Evolutionary conservation across 2,888 invertebrate genomes (phyloP), one percentile per base, ranked within the genome.

Genomic region (Empis livida): DNA sequence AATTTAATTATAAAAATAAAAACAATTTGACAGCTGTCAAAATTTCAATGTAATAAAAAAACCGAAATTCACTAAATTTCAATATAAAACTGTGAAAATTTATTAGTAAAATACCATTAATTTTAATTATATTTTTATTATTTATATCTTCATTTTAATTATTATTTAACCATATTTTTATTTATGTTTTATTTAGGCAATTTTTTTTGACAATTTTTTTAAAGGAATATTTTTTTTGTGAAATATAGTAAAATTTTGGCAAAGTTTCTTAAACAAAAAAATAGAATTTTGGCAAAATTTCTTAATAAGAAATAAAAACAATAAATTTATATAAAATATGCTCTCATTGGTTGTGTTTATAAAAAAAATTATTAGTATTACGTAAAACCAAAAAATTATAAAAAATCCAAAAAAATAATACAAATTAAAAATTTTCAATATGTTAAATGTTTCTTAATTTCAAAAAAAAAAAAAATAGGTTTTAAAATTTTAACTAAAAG

Each of bases 291-390:
- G 6, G 20, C 10, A 43, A 43, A 16, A 5, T 31, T 31, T 31
- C 11, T 41, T 41, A 13, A n/a, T 20, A 23, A 20, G 44, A 44
- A 44, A 38, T 42, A 43, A 23, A 45, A 45, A 37, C 23, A 48
- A 27, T 32, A 45, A 42, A 38, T 39, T 37, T 45, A 31, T 49
- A 58, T 55, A 55, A 61, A 50, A 47, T 59, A 64, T 64, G 65
- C 68, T 68, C 68, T 65, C 68, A 64, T 64, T 64, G 68, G 67
- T 67, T 68, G 68, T 67, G 65, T 67, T 67, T 65, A 63, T 63
- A 66, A 59, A n/a, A n/a, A n/a, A n/a, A 55, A 55, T 71, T 66
- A 67, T 67, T 59, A 61, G n/a, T n/a, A n/a, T n/a, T n/a, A n/a
- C n/a, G n/a, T n/a, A n/a, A n/a, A n/a, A n/a, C n/a, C n/a, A n/a